Evolutionary conservation across 2,797 vertebrate genomes (phyloP).

Genomic region (Phoeniculus purpureus): DNA sequence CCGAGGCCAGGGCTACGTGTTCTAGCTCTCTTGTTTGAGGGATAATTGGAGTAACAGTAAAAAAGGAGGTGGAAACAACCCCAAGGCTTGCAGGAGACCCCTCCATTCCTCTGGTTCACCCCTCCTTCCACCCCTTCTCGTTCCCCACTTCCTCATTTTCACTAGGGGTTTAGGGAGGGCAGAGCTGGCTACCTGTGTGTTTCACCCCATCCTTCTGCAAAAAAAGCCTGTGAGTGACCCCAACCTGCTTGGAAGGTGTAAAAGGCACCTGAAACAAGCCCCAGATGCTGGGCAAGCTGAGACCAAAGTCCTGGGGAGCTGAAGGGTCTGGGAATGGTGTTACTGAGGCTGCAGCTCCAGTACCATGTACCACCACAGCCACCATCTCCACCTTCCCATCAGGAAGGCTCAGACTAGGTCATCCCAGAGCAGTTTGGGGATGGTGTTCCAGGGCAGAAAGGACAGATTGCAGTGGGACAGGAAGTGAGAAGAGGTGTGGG

Average conservation of each 20-base stretch:
- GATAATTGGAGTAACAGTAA: rapidly evolving
- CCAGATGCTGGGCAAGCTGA: rapidly evolving
- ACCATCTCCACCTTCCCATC: no score
- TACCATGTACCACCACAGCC: no score
- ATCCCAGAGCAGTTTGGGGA: no score
- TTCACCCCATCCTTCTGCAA: rapidly evolving
- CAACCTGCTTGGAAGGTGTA: background rate
- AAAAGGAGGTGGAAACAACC: no score
- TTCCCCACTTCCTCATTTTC: rapidly evolving
- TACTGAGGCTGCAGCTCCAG: no score
- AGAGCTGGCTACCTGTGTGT: rapidly evolving
- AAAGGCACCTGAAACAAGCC: background rate
- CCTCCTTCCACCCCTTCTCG: background rate
- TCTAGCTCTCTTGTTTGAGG: rapidly evolving
- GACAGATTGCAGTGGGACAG: no score
- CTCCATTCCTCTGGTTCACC: background rate
- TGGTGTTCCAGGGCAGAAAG: no score
- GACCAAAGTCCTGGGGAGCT: no score
- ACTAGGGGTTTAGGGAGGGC: rapidly evolving
- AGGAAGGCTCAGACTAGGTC: no score
- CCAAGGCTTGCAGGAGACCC: background rate
- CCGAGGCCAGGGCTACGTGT: rapidly evolving
- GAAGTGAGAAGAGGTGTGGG: no score
- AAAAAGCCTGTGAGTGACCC: rapidly evolving
- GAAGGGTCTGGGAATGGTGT: no score